Evolutionary conservation across 2,797 vertebrate species (phyloP).

Genomic region (Brachyalestes nurse): DNA sequence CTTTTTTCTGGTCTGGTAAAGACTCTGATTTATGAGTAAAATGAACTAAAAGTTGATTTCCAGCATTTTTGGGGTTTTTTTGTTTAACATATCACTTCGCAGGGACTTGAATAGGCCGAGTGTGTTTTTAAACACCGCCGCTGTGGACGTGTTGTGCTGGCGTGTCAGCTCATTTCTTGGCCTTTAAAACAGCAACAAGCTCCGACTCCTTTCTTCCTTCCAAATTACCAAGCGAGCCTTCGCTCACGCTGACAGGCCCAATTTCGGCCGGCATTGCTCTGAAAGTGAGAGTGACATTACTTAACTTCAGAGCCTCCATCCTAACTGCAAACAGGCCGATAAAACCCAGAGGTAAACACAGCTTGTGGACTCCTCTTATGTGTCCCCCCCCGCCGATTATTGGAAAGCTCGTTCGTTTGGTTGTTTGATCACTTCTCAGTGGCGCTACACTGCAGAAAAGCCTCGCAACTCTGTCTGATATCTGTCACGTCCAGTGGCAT

Average conservation of each 20-base stretch:
- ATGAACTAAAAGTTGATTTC: neutral
- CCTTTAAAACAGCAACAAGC: neutral
- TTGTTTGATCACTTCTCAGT: conserved; percentile 42
- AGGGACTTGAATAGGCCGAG: neutral
- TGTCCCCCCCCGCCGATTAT: conserved; percentile 1
- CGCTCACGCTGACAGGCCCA: conserved; percentile 11
- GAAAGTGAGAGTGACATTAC: conserved; percentile 27
- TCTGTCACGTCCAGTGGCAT: conserved; percentile 54
- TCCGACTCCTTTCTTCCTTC: neutral
- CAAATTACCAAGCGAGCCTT: conserved; percentile 15
- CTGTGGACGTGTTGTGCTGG: neutral
- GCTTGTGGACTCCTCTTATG: conserved; percentile 13
- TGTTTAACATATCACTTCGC: neutral
- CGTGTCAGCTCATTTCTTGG: neutral
- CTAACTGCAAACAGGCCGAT: neutral
- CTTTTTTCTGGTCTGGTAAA: neutral
- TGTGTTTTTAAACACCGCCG: neutral
- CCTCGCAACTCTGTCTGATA: conserved; percentile 30
- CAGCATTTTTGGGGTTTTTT: neutral
- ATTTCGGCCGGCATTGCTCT: conserved; percentile 19
- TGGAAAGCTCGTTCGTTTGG: conserved; percentile 1
- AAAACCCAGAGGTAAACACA: conserved; percentile 30
- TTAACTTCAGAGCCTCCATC: neutral
- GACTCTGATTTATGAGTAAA: neutral
- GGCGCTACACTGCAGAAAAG: conserved; percentile 35